A percentile compares a stretch with the other conserved stretches of the same genome.
These are phyloP conservation scores for Synodontis membranacea DNA, from an alignment of 2,113 vertebrate species.

Conservation along the genomic window DNA sequence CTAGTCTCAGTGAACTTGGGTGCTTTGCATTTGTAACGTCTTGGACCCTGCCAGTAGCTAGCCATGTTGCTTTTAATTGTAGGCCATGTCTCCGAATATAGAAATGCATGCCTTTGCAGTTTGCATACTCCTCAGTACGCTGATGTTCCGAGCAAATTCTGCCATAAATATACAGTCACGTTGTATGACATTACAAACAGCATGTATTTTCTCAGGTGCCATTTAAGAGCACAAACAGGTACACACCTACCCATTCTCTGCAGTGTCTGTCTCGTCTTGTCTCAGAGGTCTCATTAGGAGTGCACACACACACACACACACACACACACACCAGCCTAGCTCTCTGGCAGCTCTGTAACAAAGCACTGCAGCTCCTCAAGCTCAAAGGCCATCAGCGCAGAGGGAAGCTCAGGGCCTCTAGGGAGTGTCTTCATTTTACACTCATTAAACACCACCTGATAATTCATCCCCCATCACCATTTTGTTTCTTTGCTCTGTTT, in stretches of 20 bases:
- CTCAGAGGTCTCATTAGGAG: conserved; percentile 41
- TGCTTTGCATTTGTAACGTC: not conserved
- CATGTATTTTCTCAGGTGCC: not conserved
- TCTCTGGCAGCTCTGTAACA: conserved; percentile 20
- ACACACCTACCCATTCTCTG: conserved; percentile 20
- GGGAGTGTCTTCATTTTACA: conserved; percentile 39
- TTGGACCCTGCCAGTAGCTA: not conserved
- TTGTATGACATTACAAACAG: not conserved
- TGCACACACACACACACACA: conserved; percentile 15
- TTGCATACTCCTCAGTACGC: not conserved
- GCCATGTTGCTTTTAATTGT: not conserved
- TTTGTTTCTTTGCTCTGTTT: not conserved
- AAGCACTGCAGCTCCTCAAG: conserved; percentile 34
- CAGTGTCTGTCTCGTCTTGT: conserved; percentile 25
- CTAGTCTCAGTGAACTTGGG: not conserved
- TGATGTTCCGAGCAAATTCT: not conserved
- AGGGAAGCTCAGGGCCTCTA: conserved; percentile 17
- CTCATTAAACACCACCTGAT: conserved; percentile 21
- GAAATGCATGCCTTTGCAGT: not conserved
- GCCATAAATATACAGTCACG: not conserved
- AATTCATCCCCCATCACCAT: conserved; percentile 22
- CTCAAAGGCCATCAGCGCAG: conserved; percentile 29
- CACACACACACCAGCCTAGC: conserved; percentile 8
- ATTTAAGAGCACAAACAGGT: not conserved
- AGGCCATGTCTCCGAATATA: not conserved